These are phyloP conservation scores for Isichthys henryi DNA, from an alignment of 2,113 vertebrate genomes.

Conservation along the genomic window DNA sequence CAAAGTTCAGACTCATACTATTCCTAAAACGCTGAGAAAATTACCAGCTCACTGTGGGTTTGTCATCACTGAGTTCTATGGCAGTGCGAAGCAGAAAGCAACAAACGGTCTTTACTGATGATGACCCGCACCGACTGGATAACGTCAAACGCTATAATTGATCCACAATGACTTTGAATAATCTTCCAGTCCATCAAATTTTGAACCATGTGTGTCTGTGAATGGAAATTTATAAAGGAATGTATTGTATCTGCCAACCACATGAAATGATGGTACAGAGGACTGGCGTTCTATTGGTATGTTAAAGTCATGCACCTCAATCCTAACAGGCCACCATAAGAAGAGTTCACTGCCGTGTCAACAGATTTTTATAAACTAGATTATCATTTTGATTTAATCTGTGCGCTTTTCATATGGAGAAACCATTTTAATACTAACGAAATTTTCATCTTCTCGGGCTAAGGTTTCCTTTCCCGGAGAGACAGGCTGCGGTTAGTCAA, in stretches of 20 bases:
- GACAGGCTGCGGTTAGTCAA: neutral
- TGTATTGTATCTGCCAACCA: neutral
- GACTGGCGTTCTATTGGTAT: neutral
- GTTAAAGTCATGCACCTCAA: neutral
- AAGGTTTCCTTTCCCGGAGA: neutral
- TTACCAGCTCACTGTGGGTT: neutral
- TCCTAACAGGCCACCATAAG: neutral
- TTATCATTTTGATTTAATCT: constrained; percentile 4
- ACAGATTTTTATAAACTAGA: neutral
- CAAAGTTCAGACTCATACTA: neutral
- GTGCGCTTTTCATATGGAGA: neutral
- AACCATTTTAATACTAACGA: neutral
- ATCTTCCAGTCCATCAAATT: neutral
- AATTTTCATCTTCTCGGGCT: neutral
- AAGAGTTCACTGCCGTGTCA: neutral
- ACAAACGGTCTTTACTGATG: neutral
- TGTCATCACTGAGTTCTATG: neutral
- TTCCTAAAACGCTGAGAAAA: neutral
- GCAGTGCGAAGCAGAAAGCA: neutral
- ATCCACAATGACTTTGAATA: neutral
- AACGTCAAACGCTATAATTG: neutral
- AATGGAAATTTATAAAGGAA: neutral
- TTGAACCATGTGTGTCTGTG: neutral
- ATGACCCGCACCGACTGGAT: neutral
- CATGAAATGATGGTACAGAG: neutral